Evolutionary conservation across 2,113 vertebrate genomes (phyloP).

Genomic region (Ochotona princeps): DNA sequence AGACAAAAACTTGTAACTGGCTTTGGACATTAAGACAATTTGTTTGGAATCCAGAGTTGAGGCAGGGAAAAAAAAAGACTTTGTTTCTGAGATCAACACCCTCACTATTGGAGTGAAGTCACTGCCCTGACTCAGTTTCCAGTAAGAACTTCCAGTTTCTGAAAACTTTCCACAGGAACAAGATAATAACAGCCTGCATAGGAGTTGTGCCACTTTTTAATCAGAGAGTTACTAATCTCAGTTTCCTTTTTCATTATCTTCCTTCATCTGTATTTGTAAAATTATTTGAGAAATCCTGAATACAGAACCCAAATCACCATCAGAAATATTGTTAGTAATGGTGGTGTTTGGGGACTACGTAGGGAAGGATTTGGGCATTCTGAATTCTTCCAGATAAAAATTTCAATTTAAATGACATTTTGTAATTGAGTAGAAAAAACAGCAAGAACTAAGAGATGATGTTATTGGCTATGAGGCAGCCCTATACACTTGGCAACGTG

Average conservation of each 20-base stretch:
- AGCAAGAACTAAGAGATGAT: background rate
- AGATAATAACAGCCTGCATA: background rate
- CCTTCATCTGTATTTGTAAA: background rate
- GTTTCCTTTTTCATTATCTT: background rate
- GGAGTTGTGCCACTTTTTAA: background rate
- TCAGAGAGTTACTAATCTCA: background rate
- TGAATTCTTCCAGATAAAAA: constrained; percentile 13
- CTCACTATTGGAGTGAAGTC: background rate
- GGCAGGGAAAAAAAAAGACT: background rate
- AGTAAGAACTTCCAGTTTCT: background rate
- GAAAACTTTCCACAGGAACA: background rate
- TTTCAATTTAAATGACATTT: background rate
- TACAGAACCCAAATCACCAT: background rate
- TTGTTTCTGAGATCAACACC: background rate
- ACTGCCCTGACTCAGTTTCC: background rate
- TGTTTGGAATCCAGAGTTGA: background rate
- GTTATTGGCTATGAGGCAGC: background rate
- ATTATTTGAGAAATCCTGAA: background rate
- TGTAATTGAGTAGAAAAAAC: background rate
- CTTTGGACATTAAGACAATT: background rate
- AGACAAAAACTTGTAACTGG: background rate
- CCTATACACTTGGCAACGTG: background rate
- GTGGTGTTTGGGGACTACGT: background rate
- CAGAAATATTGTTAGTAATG: background rate
- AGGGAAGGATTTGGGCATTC: background rate